A percentile compares a stretch with the other conserved stretches of the same genome.
Conservation (phyloP, 2,888 invertebrate species). For the Ennomos quercinarius region DNA sequence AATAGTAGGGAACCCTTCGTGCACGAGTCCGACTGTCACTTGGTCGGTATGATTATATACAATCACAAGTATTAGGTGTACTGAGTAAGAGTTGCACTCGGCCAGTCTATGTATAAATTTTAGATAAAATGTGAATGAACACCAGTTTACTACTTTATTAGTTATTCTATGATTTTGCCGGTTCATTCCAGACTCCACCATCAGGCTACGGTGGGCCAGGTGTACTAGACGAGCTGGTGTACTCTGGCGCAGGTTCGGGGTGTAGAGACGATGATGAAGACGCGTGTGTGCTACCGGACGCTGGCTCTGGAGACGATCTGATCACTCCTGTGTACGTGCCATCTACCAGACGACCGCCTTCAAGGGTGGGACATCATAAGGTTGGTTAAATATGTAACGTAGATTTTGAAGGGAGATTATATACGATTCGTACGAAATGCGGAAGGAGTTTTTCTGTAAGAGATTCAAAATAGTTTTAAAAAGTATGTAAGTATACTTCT, state of each 20-base stretch:
- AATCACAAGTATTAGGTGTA: too few relatives aligned
- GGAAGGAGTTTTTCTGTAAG: too few relatives aligned
- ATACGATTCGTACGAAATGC: too few relatives aligned
- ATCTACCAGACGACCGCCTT: constrained; percentile 88
- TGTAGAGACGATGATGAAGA: constrained; percentile 97
- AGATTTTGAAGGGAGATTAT: too few relatives aligned
- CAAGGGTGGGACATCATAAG: constrained; percentile 59
- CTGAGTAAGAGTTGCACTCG: neutral
- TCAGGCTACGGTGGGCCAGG: constrained; percentile 89
- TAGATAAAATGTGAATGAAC: too few relatives aligned
- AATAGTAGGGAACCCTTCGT: too few relatives aligned
- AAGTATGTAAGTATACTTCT: too few relatives aligned
- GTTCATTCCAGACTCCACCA: constrained; percentile 89
- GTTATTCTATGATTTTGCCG: neutral
- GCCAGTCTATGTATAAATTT: neutral
- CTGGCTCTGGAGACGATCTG: constrained; percentile 95
- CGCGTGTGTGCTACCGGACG: constrained; percentile 94
- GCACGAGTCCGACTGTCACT: too few relatives aligned
- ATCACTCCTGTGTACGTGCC: constrained; percentile 97
- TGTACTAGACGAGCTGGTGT: constrained; percentile 95
- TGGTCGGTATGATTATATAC: too few relatives aligned
- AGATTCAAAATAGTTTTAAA: too few relatives aligned
- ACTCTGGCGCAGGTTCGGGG: constrained; percentile 96
- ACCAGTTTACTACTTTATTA: too few relatives aligned
- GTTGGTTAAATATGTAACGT: constrained; percentile 32